Evolutionary conservation across 2,797 vertebrate species (phyloP).

Genomic region (Natrix natrix): DNA sequence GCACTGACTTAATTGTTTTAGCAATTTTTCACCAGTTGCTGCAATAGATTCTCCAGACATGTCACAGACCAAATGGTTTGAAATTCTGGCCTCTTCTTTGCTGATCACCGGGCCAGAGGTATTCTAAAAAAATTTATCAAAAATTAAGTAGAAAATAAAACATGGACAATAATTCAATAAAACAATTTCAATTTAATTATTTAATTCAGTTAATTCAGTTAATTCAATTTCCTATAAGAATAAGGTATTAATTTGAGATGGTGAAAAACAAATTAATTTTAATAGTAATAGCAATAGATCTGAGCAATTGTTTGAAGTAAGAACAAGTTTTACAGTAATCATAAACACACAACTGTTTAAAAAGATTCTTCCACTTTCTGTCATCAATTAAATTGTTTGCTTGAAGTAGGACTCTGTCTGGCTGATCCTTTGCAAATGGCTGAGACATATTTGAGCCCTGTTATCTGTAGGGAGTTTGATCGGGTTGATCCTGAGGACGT

Average conservation of each 20-base stretch:
- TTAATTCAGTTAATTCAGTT: background rate
- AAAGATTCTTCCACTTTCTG: background rate
- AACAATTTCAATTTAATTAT: background rate
- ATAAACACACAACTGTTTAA: background rate
- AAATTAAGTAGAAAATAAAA: background rate
- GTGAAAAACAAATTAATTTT: background rate
- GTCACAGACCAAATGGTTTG: conserved; percentile 64
- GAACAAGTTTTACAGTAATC: background rate
- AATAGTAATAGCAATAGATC: background rate
- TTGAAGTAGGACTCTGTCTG: no score
- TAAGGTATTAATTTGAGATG: background rate
- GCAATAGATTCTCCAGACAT: conserved; percentile 46
- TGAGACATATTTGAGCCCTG: background rate
- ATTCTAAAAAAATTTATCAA: conserved; percentile 24
- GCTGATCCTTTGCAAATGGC: no score
- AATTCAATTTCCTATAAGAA: background rate
- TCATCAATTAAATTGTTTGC: background rate
- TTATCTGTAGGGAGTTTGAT: background rate
- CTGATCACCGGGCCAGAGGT: conserved; percentile 28
- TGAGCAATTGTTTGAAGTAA: background rate
- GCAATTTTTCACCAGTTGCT: conserved; percentile 31
- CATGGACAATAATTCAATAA: background rate
- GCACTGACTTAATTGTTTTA: conserved; percentile 54
- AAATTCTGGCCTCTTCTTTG: background rate
- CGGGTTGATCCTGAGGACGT: background rate